Evolutionary conservation across 2,113 vertebrate genomes (phyloP).

Genomic region (Catharus bicknelli): DNA sequence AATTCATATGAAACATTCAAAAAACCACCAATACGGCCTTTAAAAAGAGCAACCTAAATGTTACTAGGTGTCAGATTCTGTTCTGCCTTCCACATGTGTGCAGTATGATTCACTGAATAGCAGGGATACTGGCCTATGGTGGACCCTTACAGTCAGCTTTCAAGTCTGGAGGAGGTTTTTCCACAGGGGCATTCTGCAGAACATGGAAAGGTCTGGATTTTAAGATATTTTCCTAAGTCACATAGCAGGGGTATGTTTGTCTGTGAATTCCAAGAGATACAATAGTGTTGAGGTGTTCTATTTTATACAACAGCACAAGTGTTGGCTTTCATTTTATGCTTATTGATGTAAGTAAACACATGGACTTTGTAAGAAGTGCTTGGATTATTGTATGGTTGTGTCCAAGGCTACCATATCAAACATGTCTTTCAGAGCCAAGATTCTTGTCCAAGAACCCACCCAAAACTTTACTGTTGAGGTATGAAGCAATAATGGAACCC

Average conservation of each 20-base stretch:
- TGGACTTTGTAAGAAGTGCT: background rate
- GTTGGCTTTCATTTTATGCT: background rate
- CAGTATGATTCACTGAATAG: background rate
- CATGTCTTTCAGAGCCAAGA: background rate
- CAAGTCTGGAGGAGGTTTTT: background rate
- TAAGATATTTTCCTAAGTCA: background rate
- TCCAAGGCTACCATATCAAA: slow-evolving; percentile 26
- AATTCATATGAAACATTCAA: background rate
- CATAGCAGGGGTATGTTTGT: fast-evolving
- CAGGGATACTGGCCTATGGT: background rate
- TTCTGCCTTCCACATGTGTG: background rate
- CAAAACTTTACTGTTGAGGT: slow-evolving; percentile 30
- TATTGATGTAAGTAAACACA: background rate
- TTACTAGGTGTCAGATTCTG: background rate
- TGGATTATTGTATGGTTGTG: background rate
- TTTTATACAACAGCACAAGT: background rate
- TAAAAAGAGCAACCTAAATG: background rate
- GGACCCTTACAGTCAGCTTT: background rate
- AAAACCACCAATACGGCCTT: background rate
- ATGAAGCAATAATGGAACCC: slow-evolving; percentile 56
- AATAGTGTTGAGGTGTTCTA: background rate
- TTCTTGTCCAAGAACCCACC: slow-evolving; percentile 38
- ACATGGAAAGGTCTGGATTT: background rate
- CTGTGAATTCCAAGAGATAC: background rate
- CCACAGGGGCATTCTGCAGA: background rate